Evolutionary conservation across 2,113 vertebrate species (phyloP), one percentile per base, ranked within the genome.

Genomic region (Microtus ochrogaster): DNA sequence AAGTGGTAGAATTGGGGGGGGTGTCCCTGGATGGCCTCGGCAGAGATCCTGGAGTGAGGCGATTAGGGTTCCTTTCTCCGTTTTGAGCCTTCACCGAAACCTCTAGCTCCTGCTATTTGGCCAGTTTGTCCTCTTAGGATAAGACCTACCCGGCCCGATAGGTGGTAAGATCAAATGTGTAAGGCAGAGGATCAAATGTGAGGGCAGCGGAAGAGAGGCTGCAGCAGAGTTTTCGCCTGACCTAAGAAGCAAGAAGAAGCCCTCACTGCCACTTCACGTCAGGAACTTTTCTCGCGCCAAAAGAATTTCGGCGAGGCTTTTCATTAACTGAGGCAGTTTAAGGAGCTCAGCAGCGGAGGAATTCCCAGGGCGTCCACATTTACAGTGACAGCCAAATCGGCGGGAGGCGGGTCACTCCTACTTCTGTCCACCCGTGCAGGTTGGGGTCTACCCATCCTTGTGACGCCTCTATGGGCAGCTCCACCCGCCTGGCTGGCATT

Each of bases 401-500:
- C 19, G 36, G 61, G 36, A 26, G 26, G 17, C 1, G 3, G 70
- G 39, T 7, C 19, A 19, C 7, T 36, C 68, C 28, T 72, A 47
- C 44, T 85, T 13, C 16, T 30, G 44, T 17, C 16, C 6, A 44
- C 33, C 28, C 26, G 44, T 9, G 44, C 58, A 49, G 39, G 52
- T 49, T n/a, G 47, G 4, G 63, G 16, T 73, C 66, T 17, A 19
- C 16, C 0, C 39, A 47, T 21, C 2, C 0, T 58, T 2, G 3
- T 55, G 61, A 73, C n/a, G 68, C 47, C 0, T 13, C 72, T 10
- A 41, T 2, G 7, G 33, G 52, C 63, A 90, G 70, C 65, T 72
- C 17, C 0, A 17, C 2, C 0, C 4, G 7, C 22, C 0, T 63
- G 41, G 16, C 0, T 63, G 30, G n/a, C 5, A 21, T 4, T 61